These are phyloP conservation scores for Scalopus aquaticus DNA, from an alignment of 2,113 vertebrate species.

Conservation along the genomic window DNA sequence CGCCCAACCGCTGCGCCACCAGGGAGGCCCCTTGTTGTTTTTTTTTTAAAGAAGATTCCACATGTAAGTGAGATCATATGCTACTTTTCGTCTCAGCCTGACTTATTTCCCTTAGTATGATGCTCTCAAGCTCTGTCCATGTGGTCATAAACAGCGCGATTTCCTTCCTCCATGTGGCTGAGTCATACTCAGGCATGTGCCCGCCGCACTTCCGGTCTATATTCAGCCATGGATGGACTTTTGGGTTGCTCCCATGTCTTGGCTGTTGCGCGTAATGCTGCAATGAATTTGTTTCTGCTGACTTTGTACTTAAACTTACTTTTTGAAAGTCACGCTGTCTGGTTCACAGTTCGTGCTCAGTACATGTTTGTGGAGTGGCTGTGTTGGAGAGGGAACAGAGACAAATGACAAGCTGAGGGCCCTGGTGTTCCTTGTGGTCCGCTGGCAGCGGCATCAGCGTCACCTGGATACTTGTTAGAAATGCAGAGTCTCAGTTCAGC, in stretches of 20 bases:
- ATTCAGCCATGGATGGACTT: not conserved
- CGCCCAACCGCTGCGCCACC: too few relatives aligned
- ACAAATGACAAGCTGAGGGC: too few relatives aligned
- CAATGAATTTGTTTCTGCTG: not conserved
- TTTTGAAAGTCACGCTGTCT: not conserved
- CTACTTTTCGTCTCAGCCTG: too few relatives aligned
- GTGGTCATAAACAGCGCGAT: too few relatives aligned
- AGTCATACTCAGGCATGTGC: not conserved
- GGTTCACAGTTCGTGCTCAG: not conserved
- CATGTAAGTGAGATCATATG: too few relatives aligned
- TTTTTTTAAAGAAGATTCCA: too few relatives aligned
- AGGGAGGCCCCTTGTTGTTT: too few relatives aligned
- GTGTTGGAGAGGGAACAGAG: not conserved
- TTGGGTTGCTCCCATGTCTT: not conserved
- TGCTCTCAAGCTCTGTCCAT: too few relatives aligned
- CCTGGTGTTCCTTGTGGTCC: rapidly evolving
- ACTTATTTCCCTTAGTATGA: too few relatives aligned
- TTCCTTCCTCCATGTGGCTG: not conserved
- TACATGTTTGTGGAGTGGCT: not conserved
- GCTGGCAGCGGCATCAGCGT: not conserved
- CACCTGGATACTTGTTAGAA: too few relatives aligned
- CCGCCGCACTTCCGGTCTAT: too few relatives aligned
- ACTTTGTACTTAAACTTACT: not conserved
- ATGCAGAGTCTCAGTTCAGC: not conserved
- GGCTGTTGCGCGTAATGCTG: not conserved